Base-by-base conservation (phyloP, 2,113 vertebrate genomes). In the Marmota flaviventris region DNA sequence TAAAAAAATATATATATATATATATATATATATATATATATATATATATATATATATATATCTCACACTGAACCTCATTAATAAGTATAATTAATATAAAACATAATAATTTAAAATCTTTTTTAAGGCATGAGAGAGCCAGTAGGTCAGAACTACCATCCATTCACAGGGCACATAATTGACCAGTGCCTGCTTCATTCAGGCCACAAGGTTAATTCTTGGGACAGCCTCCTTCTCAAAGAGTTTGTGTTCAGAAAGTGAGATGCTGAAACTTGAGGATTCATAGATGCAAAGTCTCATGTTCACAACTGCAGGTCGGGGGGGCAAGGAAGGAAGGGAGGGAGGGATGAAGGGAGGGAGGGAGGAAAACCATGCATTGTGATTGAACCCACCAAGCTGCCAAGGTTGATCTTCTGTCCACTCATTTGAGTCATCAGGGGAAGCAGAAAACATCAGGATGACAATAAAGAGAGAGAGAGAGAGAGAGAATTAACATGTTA, bases 401-500 rank as follows among this genome's bases (percentile, higher is more conserved):
- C 65, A 93, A 82, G 27, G 58, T 48, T 20, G n/a, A 32, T 73
- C 82, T 79, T 37, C 61, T n/a, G 16, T 17, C 63, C 34, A 45
- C 34, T 75, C 85, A 27, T 24, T 22, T 56, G 76, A 93, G 56
- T 89, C 78, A 61, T 9, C 5, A 18, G 2, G 32, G 11, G 48
- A 77, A 65, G 53, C 82, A 94, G 42, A 12, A 51, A 69, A 82
- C 42, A 10, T 77, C 34, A 14, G 63, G 91, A 70, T 53, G 77
- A 72, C 89, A 89, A 78, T 25, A 63, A 25, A 94, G 77, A 81
- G 81, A 81, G 32, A 39, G 20, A 65, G 51, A 53, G 51, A 53
- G 51, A 53, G 51, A 69, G 69, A 67, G 53, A 96, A 98, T 96
- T 78, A 93, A 75, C 83, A 97, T 77, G 96, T 97, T 96, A 79